These are phyloP conservation scores for Drosophila orosa DNA, from an alignment of 1,140 invertebrate species.

Conservation along the genomic window DNA sequence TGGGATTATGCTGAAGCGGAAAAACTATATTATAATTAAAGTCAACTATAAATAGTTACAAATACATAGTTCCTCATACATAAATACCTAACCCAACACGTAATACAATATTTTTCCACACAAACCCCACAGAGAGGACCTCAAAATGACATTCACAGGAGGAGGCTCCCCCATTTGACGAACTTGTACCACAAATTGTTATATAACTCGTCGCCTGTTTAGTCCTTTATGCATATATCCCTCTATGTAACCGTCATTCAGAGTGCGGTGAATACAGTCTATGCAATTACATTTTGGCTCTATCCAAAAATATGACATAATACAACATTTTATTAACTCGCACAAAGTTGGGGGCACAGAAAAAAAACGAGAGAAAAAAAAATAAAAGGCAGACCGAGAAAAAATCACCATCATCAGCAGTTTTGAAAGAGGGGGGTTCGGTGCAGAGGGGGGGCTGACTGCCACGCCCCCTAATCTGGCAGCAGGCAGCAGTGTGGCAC, in stretches of 20 bases:
- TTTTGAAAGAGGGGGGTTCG: slow-evolving; percentile 26
- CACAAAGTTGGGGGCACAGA: slow-evolving; percentile 48
- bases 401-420: slow-evolving; percentile 73
- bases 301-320: slow-evolving; percentile 75
- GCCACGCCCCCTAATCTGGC: slow-evolving; percentile 46
- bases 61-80: not conserved
- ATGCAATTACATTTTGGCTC: slow-evolving; percentile 57
- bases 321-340: slow-evolving; percentile 82
- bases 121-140: not conserved
- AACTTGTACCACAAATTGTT: slow-evolving; percentile 32
- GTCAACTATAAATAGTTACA: not conserved
- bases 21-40: slow-evolving; percentile 17
- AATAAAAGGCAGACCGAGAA: slow-evolving; percentile 15
- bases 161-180: not conserved
- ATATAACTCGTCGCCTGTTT: slow-evolving; percentile 36
- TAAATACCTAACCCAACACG: not conserved
- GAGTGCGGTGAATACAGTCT: slow-evolving; percentile 48
- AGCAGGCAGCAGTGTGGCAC: slow-evolving; percentile 56
- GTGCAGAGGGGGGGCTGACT: not conserved
- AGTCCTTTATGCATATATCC: slow-evolving; percentile 26
- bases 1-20: too few relatives aligned
- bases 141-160: slow-evolving; percentile 1
- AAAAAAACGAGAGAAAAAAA: slow-evolving; percentile 3
- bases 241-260: slow-evolving; percentile 37
- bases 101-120: not conserved